phyloP scores from a whole-genome alignment of 2,113 vertebrate species.

The Trogon melanurus region DNA sequence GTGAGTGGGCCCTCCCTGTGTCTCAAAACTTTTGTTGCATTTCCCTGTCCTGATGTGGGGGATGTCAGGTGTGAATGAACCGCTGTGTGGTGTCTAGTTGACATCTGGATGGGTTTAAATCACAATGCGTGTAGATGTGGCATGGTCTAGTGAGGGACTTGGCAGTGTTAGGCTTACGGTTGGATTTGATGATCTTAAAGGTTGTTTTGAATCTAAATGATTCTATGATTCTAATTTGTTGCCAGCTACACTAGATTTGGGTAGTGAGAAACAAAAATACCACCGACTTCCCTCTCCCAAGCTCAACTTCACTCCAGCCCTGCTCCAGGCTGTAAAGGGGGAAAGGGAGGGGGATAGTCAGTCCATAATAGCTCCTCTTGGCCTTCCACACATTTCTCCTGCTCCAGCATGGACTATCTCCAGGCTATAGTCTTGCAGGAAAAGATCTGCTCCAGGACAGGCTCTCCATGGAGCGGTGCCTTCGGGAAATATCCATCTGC shows the following conservation, averaged over 20 bases:
- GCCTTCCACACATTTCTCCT: background rate
- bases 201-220: background rate
- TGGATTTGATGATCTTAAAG: background rate
- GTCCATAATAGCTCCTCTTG: background rate
- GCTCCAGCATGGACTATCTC: background rate
- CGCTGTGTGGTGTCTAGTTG: background rate
- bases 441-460: background rate
- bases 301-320: background rate
- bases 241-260: background rate
- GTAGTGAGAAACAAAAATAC: background rate
- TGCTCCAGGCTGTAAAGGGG: rapidly evolving
- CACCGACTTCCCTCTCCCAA: background rate
- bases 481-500: background rate
- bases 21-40: too few species aligned
- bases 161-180: background rate
- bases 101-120: background rate
- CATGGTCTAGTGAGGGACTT: background rate
- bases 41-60: too few species aligned
- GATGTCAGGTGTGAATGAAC: too few species aligned
- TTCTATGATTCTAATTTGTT: background rate
- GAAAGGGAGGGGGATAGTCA: background rate
- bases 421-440: background rate
- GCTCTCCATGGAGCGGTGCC: background rate
- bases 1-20: too few species aligned
- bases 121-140: background rate